Conservation (phyloP, 2,888 invertebrate species). For the Leucophora obtusa region DNA sequence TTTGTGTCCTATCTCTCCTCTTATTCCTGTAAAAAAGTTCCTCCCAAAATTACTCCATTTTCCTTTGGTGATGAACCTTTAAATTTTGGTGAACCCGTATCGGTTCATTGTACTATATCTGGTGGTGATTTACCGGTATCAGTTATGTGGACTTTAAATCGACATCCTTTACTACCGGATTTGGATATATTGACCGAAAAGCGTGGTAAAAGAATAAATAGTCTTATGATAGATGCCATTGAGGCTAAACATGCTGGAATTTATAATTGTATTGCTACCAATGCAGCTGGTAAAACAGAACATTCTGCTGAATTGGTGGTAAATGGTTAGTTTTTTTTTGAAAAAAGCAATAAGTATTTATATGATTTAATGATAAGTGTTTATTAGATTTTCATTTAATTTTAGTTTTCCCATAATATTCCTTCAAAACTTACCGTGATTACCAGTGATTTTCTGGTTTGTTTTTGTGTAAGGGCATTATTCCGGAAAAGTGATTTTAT, state of each 20-base stretch:
- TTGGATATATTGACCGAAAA: constrained; percentile 76
- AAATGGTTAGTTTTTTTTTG: constrained; percentile 81
- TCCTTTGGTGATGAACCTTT: constrained; percentile 86
- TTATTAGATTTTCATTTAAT: background rate
- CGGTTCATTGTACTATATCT: constrained; percentile 83
- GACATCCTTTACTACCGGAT: constrained; percentile 76
- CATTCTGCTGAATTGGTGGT: constrained; percentile 86
- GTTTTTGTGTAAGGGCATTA: too few relatives aligned
- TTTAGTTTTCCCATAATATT: background rate
- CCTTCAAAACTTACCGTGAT: too few relatives aligned
- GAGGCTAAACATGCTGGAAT: constrained; percentile 86
- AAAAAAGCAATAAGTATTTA: too few relatives aligned
- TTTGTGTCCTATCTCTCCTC: constrained; percentile 6
- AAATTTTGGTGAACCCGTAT: constrained; percentile 84
- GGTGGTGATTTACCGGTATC: constrained; percentile 89
- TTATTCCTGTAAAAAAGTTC: constrained; percentile 66
- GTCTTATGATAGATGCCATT: constrained; percentile 84
- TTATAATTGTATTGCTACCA: constrained; percentile 87
- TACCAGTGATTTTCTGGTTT: too few relatives aligned
- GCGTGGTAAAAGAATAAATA: constrained; percentile 80
- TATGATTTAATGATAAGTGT: too few relatives aligned
- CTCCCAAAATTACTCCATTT: constrained; percentile 84
- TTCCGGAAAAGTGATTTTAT: too few relatives aligned
- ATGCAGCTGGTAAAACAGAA: constrained; percentile 84
- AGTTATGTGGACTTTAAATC: constrained; percentile 86